phyloP scores from a whole-genome alignment of 2,113 vertebrate species.

The Larimichthys polyactis region DNA sequence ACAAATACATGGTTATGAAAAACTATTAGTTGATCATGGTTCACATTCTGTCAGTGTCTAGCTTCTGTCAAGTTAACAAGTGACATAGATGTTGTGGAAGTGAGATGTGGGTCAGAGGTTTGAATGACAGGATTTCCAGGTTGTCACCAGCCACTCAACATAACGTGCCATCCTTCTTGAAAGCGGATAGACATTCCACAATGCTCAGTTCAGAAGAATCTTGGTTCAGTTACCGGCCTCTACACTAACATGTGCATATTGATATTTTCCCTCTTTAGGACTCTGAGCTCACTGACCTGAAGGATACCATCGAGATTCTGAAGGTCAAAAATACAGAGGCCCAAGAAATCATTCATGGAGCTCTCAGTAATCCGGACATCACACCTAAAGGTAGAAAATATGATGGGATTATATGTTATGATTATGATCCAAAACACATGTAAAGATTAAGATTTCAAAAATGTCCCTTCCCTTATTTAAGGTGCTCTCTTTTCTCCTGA shows the following conservation, averaged over 20 bases:
- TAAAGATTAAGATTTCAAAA: not conserved
- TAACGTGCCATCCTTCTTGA: conserved; percentile 30
- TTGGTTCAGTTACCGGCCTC: conserved; percentile 33
- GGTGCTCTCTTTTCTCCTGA: not conserved
- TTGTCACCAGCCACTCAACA: conserved; percentile 55
- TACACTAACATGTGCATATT: conserved; percentile 5
- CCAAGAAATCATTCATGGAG: conserved; percentile 93
- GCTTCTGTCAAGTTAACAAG: not conserved
- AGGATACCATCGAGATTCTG: conserved; percentile 94
- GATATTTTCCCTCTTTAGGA: conserved; percentile 84
- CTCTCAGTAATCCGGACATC: conserved; percentile 88
- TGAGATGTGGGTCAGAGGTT: conserved; percentile 41
- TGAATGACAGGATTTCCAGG: conserved; percentile 30
- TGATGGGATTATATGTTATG: not conserved
- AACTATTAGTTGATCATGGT: not conserved
- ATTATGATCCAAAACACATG: not conserved
- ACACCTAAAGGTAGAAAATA: conserved; percentile 88
- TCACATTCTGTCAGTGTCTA: conserved; percentile 1
- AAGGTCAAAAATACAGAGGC: conserved; percentile 95
- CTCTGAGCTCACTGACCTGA: conserved; percentile 90
- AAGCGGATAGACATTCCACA: conserved; percentile 37
- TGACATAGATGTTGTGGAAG: conserved; percentile 22
- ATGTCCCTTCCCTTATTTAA: not conserved
- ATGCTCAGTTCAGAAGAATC: conserved; percentile 6
- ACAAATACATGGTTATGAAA: not conserved